Base-by-base conservation (phyloP, 2,113 vertebrate genomes). In the Alaudala cheleensis region DNA sequence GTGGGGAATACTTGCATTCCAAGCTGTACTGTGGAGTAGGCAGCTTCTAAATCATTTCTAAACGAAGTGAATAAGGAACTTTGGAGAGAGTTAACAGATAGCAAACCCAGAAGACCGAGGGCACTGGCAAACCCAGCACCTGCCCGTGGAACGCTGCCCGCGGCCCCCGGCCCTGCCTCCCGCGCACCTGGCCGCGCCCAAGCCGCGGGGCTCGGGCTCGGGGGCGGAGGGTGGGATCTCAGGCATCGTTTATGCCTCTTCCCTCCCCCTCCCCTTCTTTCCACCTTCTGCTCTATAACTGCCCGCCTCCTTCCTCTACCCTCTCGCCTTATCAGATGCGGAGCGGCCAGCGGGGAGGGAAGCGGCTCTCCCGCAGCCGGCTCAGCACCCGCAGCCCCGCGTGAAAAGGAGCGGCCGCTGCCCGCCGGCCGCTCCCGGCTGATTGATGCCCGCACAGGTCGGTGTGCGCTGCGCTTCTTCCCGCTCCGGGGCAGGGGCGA, bases 271-370 rank as follows among this genome's bases (percentile, higher is more conserved):
- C 26, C 53, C 10, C 60, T 65, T 49, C 70, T 57, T 94, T 91
- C 93, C 95, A 95, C 89, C 95, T 95, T 97, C 95, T 86, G 58
- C 58, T 77, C 50, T 95, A 84, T 96, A 96, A 95, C 50, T 94
- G 95, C 93, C 96, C 90, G 95, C 94, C 90, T 96, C 86, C 65
- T 91, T 74, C 89, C 94, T 26, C 70, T 77, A 2, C 64, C 21
- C 64, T 86, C 57, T 89, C 64, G 45, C 45, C 45, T 95, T 77
- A 80, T 96, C 95, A 29, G 89, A 91, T 81, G 85, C 88, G 61
- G 81, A 56, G 84, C 53, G 39, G 70, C 33, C 40, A 44, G 81
- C 34, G 53, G 31, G 61, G 45, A 76, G 70, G 62, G 47, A 71
- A 72, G 86, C 21, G 58, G 44, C 67, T 91, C 34, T 85, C 47